Base-by-base conservation (phyloP, 2,113 vertebrate genomes). In the Paralichthys olivaceus region DNA sequence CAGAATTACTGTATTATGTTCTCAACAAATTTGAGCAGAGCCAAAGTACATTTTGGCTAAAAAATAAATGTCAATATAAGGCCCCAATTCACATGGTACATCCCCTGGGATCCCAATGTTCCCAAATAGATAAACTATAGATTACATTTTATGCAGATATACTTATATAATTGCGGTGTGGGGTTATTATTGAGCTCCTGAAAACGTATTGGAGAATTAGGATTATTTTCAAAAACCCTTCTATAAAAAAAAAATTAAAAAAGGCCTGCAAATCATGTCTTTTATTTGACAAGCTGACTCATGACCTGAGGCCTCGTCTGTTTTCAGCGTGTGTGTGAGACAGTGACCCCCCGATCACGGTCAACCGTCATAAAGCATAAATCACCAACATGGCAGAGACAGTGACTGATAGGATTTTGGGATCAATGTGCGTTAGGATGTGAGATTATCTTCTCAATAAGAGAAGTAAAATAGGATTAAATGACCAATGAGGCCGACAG, bases 401-500 rank as follows among this genome's bases (percentile, higher is more conserved):
- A 56, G 17, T 56, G 3, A 70, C 64, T 69, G 65, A 57, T 70
- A 60, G 58, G 81, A 87, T 85, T 72, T 70, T 63, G 28, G 29
- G 67, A 86, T 90, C 81, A 80, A 79, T 84, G 58, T 3, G 1
- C 53, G 13, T 79, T 63, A 71, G 34, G 63, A 43, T 75, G 15
- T 72, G 67, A 62, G 80, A 84, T 90, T 66, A 85, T 84, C 26
- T 58, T 57, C 83, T 88, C 11, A 69, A 84, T 77, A 23, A 1
- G 45, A 88, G 67, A 75, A 34, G 63, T 32, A n/a, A 69, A 84
- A 88, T 37, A 58, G 68, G 83, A 80, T 78, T 71, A 81, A 64
- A 62, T 69, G 37, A 82, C 84, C 72, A 61, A 69, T 84, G 47
- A 65, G 40, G 61, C 69, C 2, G 32, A 54, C 58, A 29, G 65